Percentiles rank a stretch among this genome's conserved stretches.
These are phyloP conservation scores for western clawed frog (Xenopus tropicalis) DNA, from an alignment of 2,113 vertebrate genomes.

Conservation along the genomic window DNA sequence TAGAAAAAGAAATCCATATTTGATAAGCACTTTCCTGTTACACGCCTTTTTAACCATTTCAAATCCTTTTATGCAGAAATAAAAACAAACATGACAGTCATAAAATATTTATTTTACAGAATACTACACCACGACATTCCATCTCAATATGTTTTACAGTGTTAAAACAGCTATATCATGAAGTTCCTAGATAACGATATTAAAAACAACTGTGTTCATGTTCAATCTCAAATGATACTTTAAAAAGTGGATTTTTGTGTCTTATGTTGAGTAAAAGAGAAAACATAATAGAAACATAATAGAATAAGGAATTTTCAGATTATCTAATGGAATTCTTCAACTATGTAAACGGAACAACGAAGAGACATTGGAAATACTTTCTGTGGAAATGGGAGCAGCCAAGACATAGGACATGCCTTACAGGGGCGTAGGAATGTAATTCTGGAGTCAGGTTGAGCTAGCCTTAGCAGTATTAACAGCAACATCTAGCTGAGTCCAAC, in stretches of 20 bases:
- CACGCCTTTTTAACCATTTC: no score
- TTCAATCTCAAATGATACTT: slow-evolving; percentile 59
- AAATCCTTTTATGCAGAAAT: background rate
- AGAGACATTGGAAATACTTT: slow-evolving; percentile 57
- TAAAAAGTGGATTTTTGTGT: slow-evolving; percentile 58
- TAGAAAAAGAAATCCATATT: no score
- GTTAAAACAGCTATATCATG: slow-evolving; percentile 50
- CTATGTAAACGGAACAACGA: slow-evolving; percentile 58
- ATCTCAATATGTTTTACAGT: slow-evolving; percentile 49
- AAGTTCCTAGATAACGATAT: background rate
- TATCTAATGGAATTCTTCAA: slow-evolving; percentile 48
- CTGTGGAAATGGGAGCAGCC: slow-evolving; percentile 74
- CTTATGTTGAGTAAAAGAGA: slow-evolving; percentile 62
- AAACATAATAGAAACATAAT: slow-evolving; percentile 53
- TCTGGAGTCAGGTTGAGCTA: slow-evolving; percentile 49
- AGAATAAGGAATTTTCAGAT: slow-evolving; percentile 51
- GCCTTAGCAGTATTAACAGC: slow-evolving; percentile 69
- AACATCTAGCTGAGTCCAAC: slow-evolving; percentile 62
- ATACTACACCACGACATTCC: slow-evolving; percentile 46
- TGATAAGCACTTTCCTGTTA: no score
- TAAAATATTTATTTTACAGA: slow-evolving; percentile 45
- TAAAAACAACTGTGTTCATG: slow-evolving; percentile 14
- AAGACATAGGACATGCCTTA: slow-evolving; percentile 67
- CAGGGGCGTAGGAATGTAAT: slow-evolving; percentile 74
- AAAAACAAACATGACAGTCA: slow-evolving; percentile 21